Evolutionary conservation across 2,113 vertebrate genomes (phyloP).

Genomic region (Centropus bengalensis): DNA sequence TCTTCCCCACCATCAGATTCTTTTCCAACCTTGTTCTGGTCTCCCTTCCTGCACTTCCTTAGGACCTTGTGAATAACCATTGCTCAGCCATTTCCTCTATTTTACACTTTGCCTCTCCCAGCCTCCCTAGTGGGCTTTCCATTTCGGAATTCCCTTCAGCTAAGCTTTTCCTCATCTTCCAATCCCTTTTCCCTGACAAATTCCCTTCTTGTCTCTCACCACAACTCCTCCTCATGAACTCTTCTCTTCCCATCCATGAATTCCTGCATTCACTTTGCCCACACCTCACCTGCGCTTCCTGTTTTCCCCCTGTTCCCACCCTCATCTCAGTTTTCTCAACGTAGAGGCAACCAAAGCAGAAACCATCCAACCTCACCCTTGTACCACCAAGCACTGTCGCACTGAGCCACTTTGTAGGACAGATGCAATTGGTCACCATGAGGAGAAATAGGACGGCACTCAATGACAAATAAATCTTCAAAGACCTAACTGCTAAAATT

Average conservation of each 20-base stretch:
- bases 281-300: neutral
- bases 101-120: neutral
- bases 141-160: neutral
- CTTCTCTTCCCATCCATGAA: neutral
- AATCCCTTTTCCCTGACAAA: neutral
- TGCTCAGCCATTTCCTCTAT: neutral
- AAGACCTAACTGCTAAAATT: neutral
- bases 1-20: neutral
- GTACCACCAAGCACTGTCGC: neutral
- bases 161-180: neutral
- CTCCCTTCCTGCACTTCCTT: neutral
- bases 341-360: neutral
- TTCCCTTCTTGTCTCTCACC: neutral
- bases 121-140: fast-evolving
- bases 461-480: neutral
- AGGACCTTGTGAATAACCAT: neutral
- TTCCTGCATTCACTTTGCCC: neutral
- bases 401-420: neutral
- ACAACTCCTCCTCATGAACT: neutral
- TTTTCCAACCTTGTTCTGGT: neutral
- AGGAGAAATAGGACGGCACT: neutral
- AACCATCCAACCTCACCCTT: neutral
- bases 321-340: neutral
- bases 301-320: neutral
- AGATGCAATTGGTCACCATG: neutral